Evolutionary conservation across 2,113 vertebrate genomes (phyloP), one percentile per base, ranked within the genome.

Genomic region (Tor tambroides): DNA sequence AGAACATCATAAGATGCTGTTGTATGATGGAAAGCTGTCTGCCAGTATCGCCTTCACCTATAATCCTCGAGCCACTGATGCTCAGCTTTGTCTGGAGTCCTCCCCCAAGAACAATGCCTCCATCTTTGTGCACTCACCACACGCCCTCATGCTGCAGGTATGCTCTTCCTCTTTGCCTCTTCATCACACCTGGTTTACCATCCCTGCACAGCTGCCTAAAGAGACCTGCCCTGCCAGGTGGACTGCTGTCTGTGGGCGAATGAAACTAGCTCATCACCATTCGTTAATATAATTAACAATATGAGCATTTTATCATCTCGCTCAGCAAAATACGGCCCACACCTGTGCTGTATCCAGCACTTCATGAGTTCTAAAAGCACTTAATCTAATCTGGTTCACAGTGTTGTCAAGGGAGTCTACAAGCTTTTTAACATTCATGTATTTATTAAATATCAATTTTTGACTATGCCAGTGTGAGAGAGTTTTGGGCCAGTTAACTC

Each of bases 61-160:
- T 86, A 99, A 99, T 91, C 97, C 98, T 80, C 95, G 97, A 71
- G 98, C 98, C 92, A 99, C 98, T 61, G 98, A 99, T 85, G 98
- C 97, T 89, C 98, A 99, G 87, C 97, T 99, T 88, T 99, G 98
- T 93, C 96, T 99, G 0, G 98, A 99, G 92, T 99, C 98, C 61
- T 99, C 98, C 15, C 98, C 98, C 19, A 99, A 97, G 93, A 97
- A 99, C 92, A 99, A 96, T 75, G 89, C 95, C 92, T 99, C 98
- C 43, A 98, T 99, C 93, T 99, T 99, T 79, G 96, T 99, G 91
- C 98, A 99, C 92, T 99, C 98, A 6, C 98, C 98, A 1, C 98
- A 99, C 43, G 97, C 98, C 6, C 97, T 99, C 91, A 99, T 99
- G 98, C 96, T 99, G 88, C 98, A 99, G 98, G 98, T 99, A 96